These are phyloP conservation scores for Rhopalosiphum nymphaeae DNA, from an alignment of 2,888 invertebrate species.

Conservation along the genomic window DNA sequence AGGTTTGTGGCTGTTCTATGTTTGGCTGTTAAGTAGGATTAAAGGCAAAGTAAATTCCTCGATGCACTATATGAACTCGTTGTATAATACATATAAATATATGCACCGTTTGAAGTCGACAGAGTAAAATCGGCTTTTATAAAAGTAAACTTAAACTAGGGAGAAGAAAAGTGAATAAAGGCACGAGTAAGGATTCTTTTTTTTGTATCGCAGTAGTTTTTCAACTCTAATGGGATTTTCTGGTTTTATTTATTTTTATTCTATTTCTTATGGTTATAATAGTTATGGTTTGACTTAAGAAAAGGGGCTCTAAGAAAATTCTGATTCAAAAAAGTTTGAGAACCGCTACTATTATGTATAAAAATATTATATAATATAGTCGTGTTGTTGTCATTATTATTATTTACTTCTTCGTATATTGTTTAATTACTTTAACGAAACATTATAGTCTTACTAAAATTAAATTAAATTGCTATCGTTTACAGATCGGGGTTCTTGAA, in stretches of 20 bases:
- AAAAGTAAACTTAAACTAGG: background rate
- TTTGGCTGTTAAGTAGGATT: background rate
- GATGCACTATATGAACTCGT: background rate
- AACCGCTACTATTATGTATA: background rate
- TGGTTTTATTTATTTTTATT: background rate
- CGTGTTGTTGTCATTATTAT: too few species aligned
- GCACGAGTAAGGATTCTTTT: background rate
- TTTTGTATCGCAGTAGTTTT: background rate
- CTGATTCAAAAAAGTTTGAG: background rate
- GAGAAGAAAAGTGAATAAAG: background rate
- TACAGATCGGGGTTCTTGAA: too few species aligned
- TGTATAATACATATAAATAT: background rate
- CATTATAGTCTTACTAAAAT: too few species aligned
- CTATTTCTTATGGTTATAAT: background rate
- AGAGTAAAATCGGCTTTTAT: background rate
- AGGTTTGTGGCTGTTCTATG: background rate
- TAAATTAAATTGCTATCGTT: too few species aligned
- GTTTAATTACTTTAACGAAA: too few species aligned
- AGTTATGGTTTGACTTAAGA: background rate
- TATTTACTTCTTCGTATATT: too few species aligned
- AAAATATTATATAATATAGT: background rate
- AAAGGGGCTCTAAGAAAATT: background rate
- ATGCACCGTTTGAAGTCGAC: background rate
- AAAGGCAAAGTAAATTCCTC: background rate
- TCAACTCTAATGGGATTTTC: background rate